Percentiles rank a stretch among this genome's conserved stretches.
These are phyloP conservation scores for Zaprionus camerounensis DNA, from an alignment of 1,140 invertebrate genomes.

Conservation along the genomic window DNA sequence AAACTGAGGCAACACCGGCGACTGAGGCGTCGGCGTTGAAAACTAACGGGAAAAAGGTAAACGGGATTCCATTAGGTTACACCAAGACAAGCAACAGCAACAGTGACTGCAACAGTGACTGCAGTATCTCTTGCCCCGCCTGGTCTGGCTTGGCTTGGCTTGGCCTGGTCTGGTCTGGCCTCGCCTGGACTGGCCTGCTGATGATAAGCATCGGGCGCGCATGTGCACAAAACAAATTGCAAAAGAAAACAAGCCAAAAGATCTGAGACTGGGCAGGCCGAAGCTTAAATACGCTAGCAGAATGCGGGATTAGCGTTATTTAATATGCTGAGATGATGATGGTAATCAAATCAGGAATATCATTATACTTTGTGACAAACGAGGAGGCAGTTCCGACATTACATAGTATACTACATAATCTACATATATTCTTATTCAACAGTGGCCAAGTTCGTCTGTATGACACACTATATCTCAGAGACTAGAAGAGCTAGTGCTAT, in stretches of 20 bases:
- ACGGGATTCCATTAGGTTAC: slow-evolving; percentile 83
- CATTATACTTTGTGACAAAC: too few relatives aligned
- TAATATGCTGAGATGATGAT: not conserved
- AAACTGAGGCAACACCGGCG: slow-evolving; percentile 20
- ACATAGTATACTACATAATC: too few relatives aligned
- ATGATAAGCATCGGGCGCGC: slow-evolving; percentile 71
- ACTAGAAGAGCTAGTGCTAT: too few relatives aligned
- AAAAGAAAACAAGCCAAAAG: slow-evolving; percentile 39
- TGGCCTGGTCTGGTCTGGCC: slow-evolving; percentile 11
- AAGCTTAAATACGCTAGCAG: not conserved
- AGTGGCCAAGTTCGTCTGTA: too few relatives aligned
- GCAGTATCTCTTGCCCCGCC: slow-evolving; percentile 19
- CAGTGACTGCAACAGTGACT: slow-evolving; percentile 47
- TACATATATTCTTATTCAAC: too few relatives aligned
- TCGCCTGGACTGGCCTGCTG: slow-evolving; percentile 35
- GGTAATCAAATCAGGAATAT: not conserved
- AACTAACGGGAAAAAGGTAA: slow-evolving; percentile 84
- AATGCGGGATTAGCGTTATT: not conserved
- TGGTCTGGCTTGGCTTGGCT: not conserved
- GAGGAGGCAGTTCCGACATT: too few relatives aligned
- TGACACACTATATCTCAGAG: too few relatives aligned
- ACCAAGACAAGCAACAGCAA: slow-evolving; percentile 51
- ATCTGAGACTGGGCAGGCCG: not conserved
- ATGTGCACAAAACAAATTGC: slow-evolving; percentile 80
- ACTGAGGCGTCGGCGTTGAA: slow-evolving; percentile 73